Conservation (phyloP, 2,113 vertebrate species). For the human region DNA sequence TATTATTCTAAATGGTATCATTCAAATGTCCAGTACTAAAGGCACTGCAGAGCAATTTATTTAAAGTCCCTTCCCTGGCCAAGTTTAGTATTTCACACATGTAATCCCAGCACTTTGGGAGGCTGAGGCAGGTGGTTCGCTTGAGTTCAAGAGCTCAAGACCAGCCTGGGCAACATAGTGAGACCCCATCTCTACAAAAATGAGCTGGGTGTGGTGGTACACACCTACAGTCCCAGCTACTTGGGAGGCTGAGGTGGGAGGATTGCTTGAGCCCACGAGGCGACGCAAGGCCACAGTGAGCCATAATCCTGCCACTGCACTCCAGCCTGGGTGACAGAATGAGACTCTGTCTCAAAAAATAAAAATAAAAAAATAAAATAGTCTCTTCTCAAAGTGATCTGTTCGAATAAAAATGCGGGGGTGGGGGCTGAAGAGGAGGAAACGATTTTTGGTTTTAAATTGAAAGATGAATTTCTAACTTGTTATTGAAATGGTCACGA, state of each 20-base stretch:
- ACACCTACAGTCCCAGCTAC: not conserved
- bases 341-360: not conserved
- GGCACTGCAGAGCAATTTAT: not conserved
- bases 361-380: not conserved
- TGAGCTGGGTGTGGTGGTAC: not conserved
- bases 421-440: not conserved
- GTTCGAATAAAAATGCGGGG: not conserved
- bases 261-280: not conserved
- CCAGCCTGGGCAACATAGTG: not conserved
- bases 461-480: not conserved
- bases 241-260: not conserved
- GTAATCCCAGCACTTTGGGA: not conserved
- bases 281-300: not conserved
- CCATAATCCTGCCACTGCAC: not conserved
- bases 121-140: not conserved
- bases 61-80: not conserved
- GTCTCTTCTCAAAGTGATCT: not conserved
- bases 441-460: not conserved
- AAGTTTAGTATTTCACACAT: not conserved
- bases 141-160: not conserved
- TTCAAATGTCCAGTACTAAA: not conserved
- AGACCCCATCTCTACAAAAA: not conserved
- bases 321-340: not conserved
- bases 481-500: not conserved
- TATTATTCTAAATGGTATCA: not conserved